Conservation (phyloP, 2,113 vertebrate species). For the Ciconia boyciana region DNA sequence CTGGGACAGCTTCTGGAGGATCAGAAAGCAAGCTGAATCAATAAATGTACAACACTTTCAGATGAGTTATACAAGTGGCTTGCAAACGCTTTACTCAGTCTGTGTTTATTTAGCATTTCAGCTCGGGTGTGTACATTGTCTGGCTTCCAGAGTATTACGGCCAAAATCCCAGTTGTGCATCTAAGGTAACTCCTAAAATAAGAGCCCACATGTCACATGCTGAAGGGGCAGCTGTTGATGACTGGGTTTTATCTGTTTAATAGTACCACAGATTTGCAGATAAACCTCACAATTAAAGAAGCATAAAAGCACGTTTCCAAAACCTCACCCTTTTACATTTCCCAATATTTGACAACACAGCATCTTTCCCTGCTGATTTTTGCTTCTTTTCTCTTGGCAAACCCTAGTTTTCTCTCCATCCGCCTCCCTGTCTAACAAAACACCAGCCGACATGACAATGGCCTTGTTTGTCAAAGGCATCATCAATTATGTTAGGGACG, state of each 20-base stretch:
- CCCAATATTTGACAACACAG: not conserved
- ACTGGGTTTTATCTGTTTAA: slow-evolving; percentile 20
- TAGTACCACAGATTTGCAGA: not conserved
- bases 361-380: not conserved
- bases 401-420: not conserved
- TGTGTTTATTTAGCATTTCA: slow-evolving; percentile 58
- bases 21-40: slow-evolving; percentile 14
- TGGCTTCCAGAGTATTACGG: slow-evolving; percentile 25
- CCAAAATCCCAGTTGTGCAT: slow-evolving; percentile 53
- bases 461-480: slow-evolving; percentile 56
- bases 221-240: slow-evolving; percentile 41
- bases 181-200: slow-evolving; percentile 55
- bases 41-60: slow-evolving; percentile 27
- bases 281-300: slow-evolving; percentile 3
- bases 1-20: not conserved
- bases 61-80: slow-evolving; percentile 58
- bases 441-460: slow-evolving; percentile 25
- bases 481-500: slow-evolving; percentile 56
- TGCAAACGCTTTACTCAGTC: slow-evolving; percentile 40
- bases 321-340: not conserved
- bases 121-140: slow-evolving; percentile 60
- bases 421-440: slow-evolving; percentile 42
- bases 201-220: slow-evolving; percentile 42
- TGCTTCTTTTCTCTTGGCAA: slow-evolving; percentile 36
- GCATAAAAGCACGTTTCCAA: slow-evolving; percentile 2